Conservation (phyloP, 2,888 invertebrate genomes). For the Yponomeuta evonymella region DNA sequence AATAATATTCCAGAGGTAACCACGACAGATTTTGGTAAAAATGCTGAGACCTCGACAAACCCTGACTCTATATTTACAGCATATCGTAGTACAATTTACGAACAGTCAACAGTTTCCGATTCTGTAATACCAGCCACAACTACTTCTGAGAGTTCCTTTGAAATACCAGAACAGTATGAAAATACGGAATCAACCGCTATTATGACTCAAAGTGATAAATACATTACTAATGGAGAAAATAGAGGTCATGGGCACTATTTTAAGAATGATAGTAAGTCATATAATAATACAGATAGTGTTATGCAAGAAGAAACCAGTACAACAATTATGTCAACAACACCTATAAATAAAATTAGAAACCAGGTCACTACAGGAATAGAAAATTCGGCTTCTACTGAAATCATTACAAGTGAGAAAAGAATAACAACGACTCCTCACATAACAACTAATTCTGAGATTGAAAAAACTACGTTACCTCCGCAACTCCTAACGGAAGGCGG, state of each 20-base stretch:
- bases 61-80: neutral
- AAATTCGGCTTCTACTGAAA: neutral
- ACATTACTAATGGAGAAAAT: no score
- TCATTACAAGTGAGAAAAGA: neutral
- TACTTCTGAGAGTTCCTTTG: no score
- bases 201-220: neutral
- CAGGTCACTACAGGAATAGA: neutral
- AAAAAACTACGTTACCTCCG: neutral
- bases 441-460: neutral
- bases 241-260: no score
- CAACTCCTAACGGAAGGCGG: neutral
- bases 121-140: neutral
- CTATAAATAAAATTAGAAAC: neutral
- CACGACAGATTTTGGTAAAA: neutral
- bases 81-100: neutral
- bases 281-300: no score
- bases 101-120: neutral
- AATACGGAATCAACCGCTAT: neutral
- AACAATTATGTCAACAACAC: neutral
- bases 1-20: neutral
- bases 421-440: neutral
- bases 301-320: no score
- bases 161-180: neutral
- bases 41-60: neutral
- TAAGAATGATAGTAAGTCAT: no score